Base-by-base conservation (phyloP, 1,140 invertebrate genomes). In the Mya arenaria region DNA sequence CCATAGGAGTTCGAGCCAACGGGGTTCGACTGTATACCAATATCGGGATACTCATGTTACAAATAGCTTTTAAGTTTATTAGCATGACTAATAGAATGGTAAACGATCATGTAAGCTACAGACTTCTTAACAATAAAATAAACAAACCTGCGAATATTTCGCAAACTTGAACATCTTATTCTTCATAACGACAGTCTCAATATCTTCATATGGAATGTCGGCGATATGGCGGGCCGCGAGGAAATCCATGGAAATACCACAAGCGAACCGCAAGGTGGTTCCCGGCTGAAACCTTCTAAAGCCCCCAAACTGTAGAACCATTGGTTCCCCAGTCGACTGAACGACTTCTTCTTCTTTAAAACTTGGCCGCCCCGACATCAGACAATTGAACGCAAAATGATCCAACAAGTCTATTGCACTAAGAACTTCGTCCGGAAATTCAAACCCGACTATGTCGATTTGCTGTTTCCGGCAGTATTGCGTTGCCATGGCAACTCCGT, bases 191-290 rank as follows among this genome's bases (percentile, higher is more conserved):
- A 80, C 80, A 13, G 65, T 72, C 1, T 73, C 37, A 41, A 89
- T 81, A 4, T 85, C 86, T 5, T 86, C 87, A 19, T 82, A 52
- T 10, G 79, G 75, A 69, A 85, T 85, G 65, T 89, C 89, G n/a
- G 86, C 84, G 32, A 90, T 65, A 73, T 88, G 82, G 30, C 83
- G 73, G 0, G 88, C 86, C 13, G 89, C 86, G 15, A 90, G 83
- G 56, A 88, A 90, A 73, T 90, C 87, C 19, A 80, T 72, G 17
- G 88, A 69, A 2, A 87, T 44, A 44, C 75, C 82, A 68, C 86
- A 86, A 13, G 85, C 60, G 56, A 88, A 88, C 44, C 73, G 84
- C 48, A 81, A 85, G 17, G 81, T 71, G 66, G 77, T 78, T 8
- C 52, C 58, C 36, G 28, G 68, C 19, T 58, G 72, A 23, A 85